phyloP scores from a whole-genome alignment of 2,888 invertebrate genomes.

The Temnothorax ravouxi region DNA sequence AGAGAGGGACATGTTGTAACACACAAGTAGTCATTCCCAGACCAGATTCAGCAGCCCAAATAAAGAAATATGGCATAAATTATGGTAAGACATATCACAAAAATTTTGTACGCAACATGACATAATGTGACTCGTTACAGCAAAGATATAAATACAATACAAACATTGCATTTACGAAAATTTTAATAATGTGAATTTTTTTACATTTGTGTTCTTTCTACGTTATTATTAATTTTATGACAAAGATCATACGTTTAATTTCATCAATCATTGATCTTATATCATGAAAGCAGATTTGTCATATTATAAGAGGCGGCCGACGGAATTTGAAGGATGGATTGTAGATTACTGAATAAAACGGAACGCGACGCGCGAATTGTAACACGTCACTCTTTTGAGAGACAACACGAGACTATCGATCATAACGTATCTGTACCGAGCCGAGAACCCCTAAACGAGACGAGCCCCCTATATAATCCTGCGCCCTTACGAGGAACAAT shows the following conservation, averaged over 20 bases:
- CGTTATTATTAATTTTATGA: background rate
- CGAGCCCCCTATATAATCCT: slow-evolving; percentile 78
- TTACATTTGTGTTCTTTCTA: background rate
- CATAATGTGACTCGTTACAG: background rate
- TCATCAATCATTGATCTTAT: background rate
- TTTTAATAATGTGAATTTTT: background rate
- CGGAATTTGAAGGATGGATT: slow-evolving; percentile 26
- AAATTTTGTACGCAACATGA: background rate
- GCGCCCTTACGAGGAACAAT: slow-evolving; percentile 82
- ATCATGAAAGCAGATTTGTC: background rate
- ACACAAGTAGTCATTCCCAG: slow-evolving; percentile 57
- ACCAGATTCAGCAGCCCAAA: slow-evolving; percentile 50
- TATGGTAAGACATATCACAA: background rate
- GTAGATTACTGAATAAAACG: slow-evolving; percentile 42
- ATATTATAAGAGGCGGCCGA: background rate
- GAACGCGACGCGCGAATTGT: slow-evolving; percentile 54
- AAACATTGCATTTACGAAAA: background rate
- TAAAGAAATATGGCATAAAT: slow-evolving; percentile 15
- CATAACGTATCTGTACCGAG: slow-evolving; percentile 80
- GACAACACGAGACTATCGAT: slow-evolving; percentile 81
- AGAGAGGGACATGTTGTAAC: slow-evolving; percentile 67
- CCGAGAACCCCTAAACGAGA: slow-evolving; percentile 77
- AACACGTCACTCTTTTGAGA: slow-evolving; percentile 76
- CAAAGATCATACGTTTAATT: background rate
- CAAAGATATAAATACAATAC: background rate